phyloP scores from a whole-genome alignment of 2,888 invertebrate species.

The Caradrina kadenii region DNA sequence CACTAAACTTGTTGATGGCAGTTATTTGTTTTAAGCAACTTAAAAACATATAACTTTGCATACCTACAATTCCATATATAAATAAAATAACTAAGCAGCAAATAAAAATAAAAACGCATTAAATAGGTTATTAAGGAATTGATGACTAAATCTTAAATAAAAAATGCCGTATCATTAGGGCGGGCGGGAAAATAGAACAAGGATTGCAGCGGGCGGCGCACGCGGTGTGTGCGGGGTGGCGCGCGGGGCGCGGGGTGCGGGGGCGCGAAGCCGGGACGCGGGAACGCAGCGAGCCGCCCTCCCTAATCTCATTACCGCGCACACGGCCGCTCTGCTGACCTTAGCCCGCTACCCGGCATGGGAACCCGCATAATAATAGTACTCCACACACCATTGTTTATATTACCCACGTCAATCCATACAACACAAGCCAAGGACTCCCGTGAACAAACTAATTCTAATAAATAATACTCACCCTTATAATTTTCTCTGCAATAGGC shows the following conservation, averaged over 20 bases:
- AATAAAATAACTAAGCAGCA: neutral
- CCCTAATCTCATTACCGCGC: slow-evolving; percentile 82
- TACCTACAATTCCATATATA: neutral
- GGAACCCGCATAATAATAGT: slow-evolving; percentile 68
- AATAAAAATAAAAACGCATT: slow-evolving; percentile 15
- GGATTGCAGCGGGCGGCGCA: slow-evolving; percentile 64
- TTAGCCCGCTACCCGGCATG: slow-evolving; percentile 76
- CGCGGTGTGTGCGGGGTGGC: slow-evolving; percentile 48
- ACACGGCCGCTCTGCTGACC: slow-evolving; percentile 76
- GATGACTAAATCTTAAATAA: slow-evolving; percentile 45
- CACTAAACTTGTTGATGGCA: neutral
- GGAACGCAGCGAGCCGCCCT: slow-evolving; percentile 69
- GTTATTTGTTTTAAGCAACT: neutral
- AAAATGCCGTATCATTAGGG: slow-evolving; percentile 56
- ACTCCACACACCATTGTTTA: slow-evolving; percentile 58
- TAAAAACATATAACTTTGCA: neutral
- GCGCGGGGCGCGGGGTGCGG: slow-evolving; percentile 7
- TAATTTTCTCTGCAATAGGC: slow-evolving; percentile 46
- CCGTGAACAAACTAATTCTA: slow-evolving; percentile 23
- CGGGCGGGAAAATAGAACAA: slow-evolving; percentile 74
- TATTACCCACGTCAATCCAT: slow-evolving; percentile 36
- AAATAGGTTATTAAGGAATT: slow-evolving; percentile 9
- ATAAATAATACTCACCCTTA: slow-evolving; percentile 58
- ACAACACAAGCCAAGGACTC: slow-evolving; percentile 14
- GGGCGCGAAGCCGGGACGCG: slow-evolving; percentile 62